These are phyloP conservation scores for Notiomystis cincta DNA, from an alignment of 2,113 vertebrate genomes.

Conservation along the genomic window DNA sequence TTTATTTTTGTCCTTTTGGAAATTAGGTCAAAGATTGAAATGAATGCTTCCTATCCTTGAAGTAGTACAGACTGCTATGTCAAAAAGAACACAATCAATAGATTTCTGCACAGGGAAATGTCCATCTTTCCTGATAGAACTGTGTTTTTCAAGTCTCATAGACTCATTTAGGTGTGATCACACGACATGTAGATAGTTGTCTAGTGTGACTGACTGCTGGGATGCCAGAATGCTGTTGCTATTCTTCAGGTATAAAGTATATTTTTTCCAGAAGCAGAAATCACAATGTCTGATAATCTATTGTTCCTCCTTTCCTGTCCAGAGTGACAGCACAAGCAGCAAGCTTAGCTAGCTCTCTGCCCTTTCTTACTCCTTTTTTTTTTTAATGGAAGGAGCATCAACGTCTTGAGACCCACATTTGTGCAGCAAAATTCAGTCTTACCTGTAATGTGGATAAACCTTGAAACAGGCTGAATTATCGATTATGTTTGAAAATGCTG, in stretches of 20 bases:
- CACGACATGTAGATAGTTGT: accelerated
- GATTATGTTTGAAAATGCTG: background rate
- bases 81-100: background rate
- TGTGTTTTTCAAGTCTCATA: background rate
- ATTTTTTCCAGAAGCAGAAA: background rate
- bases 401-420: accelerated
- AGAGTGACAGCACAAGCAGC: background rate
- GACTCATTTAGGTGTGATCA: background rate
- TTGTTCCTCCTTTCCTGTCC: background rate
- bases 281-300: background rate
- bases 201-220: background rate
- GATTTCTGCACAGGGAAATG: background rate
- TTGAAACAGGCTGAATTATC: background rate
- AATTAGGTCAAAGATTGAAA: background rate
- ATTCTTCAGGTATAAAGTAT: background rate
- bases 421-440: background rate
- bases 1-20: background rate
- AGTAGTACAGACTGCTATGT: background rate
- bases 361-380: background rate
- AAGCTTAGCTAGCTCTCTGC: background rate
- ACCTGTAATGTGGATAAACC: background rate
- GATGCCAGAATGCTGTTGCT: background rate
- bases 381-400: background rate
- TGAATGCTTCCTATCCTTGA: background rate
- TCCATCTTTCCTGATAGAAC: background rate